Conservation (phyloP, 2,888 invertebrate genomes). For the Phytoseiulus persimilis region DNA sequence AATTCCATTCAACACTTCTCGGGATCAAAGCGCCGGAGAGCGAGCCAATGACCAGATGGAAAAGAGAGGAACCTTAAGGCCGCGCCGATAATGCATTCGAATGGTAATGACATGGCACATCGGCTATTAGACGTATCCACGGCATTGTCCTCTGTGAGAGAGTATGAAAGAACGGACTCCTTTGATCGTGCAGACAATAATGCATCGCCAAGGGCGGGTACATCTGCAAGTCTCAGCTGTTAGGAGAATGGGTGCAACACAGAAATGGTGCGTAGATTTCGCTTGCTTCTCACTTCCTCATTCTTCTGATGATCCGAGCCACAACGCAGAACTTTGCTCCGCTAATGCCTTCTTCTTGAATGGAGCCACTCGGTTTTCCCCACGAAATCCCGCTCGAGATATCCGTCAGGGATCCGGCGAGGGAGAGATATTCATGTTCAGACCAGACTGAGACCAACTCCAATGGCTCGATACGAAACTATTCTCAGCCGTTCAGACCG, state of each 20-base stretch:
- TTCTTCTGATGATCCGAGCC: background rate
- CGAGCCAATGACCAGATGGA: background rate
- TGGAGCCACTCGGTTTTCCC: background rate
- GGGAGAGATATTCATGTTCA: too few relatives aligned
- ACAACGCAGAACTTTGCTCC: background rate
- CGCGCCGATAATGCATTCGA: background rate
- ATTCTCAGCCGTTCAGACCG: too few relatives aligned
- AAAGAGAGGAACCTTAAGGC: background rate
- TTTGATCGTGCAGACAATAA: background rate
- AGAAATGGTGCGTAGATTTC: background rate
- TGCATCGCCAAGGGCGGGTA: too few relatives aligned
- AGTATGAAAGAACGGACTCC: background rate
- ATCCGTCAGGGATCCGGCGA: too few relatives aligned
- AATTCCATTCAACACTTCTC: too few relatives aligned
- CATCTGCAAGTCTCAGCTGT: background rate
- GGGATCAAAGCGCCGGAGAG: too few relatives aligned
- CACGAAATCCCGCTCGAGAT: too few relatives aligned
- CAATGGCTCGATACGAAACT: too few relatives aligned
- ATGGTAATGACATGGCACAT: background rate
- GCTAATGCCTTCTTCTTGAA: background rate
- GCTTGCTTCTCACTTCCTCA: background rate
- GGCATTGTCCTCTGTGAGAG: background rate
- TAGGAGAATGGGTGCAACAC: background rate
- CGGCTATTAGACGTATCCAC: background rate
- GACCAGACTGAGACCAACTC: too few relatives aligned